Evolutionary conservation across 2,797 vertebrate species (phyloP).

Genomic region (Natrix natrix): DNA sequence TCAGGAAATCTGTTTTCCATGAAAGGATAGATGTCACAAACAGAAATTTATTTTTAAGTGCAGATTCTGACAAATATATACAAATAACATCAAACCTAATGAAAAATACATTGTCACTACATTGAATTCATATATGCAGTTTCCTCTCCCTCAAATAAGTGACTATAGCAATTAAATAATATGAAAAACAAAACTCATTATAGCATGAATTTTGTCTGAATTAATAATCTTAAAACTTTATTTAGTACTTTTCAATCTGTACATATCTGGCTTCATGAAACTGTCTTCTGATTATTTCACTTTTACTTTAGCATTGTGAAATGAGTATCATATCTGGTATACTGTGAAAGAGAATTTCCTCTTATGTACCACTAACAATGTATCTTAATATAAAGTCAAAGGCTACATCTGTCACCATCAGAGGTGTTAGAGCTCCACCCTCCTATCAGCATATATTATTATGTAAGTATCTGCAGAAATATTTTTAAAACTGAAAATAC

Average conservation of each 20-base stretch:
- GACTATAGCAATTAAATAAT: not conserved
- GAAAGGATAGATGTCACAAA: not conserved
- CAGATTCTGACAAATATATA: not conserved
- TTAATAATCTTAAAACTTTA: not conserved
- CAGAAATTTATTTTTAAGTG: not conserved
- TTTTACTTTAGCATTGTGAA: not conserved
- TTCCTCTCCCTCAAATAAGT: not conserved
- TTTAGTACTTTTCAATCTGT: not conserved
- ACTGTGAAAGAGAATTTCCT: not conserved
- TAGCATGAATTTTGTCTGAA: not conserved
- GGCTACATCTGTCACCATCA: not conserved
- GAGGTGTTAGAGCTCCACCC: not conserved
- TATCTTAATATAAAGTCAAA: not conserved
- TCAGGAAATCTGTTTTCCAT: not conserved
- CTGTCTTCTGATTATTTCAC: not conserved
- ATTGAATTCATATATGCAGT: not conserved
- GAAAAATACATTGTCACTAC: not conserved
- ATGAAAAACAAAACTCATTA: not conserved
- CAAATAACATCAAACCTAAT: not conserved
- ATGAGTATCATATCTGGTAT: not conserved
- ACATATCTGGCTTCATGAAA: not conserved
- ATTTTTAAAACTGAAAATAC: constrained; percentile 9
- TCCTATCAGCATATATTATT: not conserved
- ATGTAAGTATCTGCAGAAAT: not conserved
- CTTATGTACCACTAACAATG: not conserved